Evolutionary conservation across 2,888 invertebrate genomes (phyloP).

Genomic region (Atethmia centrago): DNA sequence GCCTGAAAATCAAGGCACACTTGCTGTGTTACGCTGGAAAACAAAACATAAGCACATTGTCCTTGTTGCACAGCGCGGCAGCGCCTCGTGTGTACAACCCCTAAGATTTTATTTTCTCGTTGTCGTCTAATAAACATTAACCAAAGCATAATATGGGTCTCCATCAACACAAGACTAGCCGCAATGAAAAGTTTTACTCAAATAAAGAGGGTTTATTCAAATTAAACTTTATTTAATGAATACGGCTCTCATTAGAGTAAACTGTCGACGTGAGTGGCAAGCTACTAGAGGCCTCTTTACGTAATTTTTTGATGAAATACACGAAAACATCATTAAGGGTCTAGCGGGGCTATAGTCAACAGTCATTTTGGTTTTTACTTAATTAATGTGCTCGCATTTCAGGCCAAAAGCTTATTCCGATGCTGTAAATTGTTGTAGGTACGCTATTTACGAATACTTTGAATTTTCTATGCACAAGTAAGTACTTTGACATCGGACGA

Average conservation of each 20-base stretch:
- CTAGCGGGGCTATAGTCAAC: not conserved
- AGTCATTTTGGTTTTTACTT: not conserved
- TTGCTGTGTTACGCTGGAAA: not conserved
- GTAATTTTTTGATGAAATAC: slow-evolving; percentile 32
- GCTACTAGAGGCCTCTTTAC: slow-evolving; percentile 18
- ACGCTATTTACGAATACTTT: too few species aligned
- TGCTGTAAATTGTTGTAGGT: too few species aligned
- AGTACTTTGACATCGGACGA: too few species aligned
- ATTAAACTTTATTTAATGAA: slow-evolving; percentile 59
- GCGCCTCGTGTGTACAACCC: not conserved
- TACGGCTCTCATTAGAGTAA: slow-evolving; percentile 49
- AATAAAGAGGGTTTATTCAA: slow-evolving; percentile 32
- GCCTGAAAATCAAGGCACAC: not conserved
- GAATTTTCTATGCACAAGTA: too few species aligned
- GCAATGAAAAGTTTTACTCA: slow-evolving; percentile 51
- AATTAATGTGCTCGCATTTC: slow-evolving; percentile 15
- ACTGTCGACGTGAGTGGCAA: slow-evolving; percentile 27
- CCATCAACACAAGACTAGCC: slow-evolving; percentile 33
- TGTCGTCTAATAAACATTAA: slow-evolving; percentile 27
- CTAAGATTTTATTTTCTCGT: slow-evolving; percentile 13
- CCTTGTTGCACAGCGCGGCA: too few species aligned
- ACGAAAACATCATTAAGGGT: slow-evolving; percentile 30
- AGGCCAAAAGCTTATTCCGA: too few species aligned
- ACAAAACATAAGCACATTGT: not conserved
- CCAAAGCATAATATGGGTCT: slow-evolving; percentile 19